Evolutionary conservation across 2,797 vertebrate species (phyloP), one percentile per base, ranked within the genome.

Genomic region (Manis crassicaudata): DNA sequence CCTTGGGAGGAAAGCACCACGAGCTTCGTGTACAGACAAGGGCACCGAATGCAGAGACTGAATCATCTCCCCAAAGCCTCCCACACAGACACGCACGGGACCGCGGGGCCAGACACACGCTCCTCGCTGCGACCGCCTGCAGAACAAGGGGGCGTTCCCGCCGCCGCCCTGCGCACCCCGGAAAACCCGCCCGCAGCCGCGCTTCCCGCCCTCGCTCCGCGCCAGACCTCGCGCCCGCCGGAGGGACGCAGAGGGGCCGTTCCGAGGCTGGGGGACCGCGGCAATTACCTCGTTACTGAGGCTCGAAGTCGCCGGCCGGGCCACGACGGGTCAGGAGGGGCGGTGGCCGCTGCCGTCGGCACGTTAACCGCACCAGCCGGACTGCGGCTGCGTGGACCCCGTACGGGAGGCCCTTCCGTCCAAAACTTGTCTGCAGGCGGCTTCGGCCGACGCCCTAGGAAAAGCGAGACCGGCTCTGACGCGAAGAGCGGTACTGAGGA

Each of bases 241-340:
- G 4, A 52, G 50, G 25, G 6, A 52, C 56, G 6, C 35, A 35
- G 14, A 23, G 14, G 1, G 20, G 0, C 52, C 5, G 21, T 43
- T 21, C 29, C 5, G 29, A 32, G 60, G 60, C 20, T 32, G 35
- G 35, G 35, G 35, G 14, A 20, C 12, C 17, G 6, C 6, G 0
- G 16, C 23, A 54, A 98, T 97, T 95, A 98, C 98, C 98, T 98
- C 98, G 9, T 98, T 98, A 91, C 98, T 98, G 27, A 98, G 97
- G 67, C 98, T 98, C 86, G 98, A 76, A 3, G 79, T 13, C 7
- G 6, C 85, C 2, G 92, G 86, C 0, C 80, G 77, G 8, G 89
- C 97, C 97, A 98, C 97, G 1, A 37, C 9, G 2, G 25, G 1
- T 23, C 0, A 0, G 10, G 27, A 54, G 52, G 32, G 37, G 37